Conservation (phyloP, 2,797 vertebrate genomes). For the Rhinogobio ventralis region DNA sequence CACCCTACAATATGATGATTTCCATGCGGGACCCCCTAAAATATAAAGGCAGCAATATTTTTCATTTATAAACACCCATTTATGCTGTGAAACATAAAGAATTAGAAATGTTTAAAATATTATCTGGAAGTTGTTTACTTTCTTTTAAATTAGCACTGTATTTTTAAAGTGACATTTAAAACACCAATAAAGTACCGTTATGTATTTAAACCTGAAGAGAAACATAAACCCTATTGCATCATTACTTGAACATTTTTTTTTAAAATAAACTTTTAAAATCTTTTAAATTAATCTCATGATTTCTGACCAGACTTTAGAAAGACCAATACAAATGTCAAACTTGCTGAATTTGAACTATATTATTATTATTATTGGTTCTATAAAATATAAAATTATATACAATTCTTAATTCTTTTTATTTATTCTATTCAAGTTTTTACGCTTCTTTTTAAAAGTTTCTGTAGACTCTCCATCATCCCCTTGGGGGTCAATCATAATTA, state of each 20-base stretch:
- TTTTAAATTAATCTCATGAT: not conserved
- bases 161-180: not conserved
- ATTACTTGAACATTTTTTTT: not conserved
- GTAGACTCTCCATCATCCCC: not conserved
- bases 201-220: not conserved
- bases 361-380: not conserved
- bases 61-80: not conserved
- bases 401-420: not conserved
- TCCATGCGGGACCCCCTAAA: not conserved
- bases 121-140: not conserved
- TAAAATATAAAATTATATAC: no score
- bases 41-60: not conserved
- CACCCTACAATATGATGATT: not conserved
- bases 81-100: not conserved
- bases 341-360: not conserved
- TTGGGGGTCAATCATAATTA: not conserved
- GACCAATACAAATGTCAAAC: not conserved
- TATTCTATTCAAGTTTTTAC: not conserved
- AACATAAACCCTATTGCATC: not conserved
- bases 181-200: not conserved
- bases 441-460: not conserved
- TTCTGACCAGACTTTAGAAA: not conserved
- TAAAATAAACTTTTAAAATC: no score
- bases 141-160: not conserved
- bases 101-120: not conserved